Conservation (phyloP, 2,113 vertebrate genomes). For the Taxidea taxus region DNA sequence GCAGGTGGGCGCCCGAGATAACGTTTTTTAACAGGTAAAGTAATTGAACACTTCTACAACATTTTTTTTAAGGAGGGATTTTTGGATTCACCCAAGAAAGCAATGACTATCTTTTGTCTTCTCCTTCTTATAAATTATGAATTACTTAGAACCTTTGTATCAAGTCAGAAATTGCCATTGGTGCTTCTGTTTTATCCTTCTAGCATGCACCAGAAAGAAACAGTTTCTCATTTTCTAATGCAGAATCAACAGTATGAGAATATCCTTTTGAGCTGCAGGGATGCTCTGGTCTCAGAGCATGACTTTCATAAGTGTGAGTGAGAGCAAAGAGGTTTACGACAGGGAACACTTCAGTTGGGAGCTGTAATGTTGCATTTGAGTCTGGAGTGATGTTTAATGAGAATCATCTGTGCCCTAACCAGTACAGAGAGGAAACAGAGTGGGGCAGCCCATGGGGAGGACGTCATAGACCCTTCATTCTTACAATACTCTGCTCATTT, state of each 20-base stretch:
- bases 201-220: not conserved
- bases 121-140: not conserved
- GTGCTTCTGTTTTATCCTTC: not conserved
- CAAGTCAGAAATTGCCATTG: not conserved
- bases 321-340: not conserved
- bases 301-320: not conserved
- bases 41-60: not conserved
- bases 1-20: not conserved
- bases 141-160: not conserved
- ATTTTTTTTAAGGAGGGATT: not conserved
- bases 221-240: not conserved
- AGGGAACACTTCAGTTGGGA: not conserved
- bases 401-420: not conserved
- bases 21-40: not conserved
- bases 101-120: not conserved
- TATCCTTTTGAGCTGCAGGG: not conserved
- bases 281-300: not conserved
- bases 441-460: not conserved
- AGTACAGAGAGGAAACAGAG: not conserved
- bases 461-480: not conserved
- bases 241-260: not conserved
- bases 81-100: not conserved
- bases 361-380: not conserved
- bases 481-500: not conserved
- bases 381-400: not conserved